Conservation (phyloP, 2,113 vertebrate genomes). For the Corydoras sp. region DNA sequence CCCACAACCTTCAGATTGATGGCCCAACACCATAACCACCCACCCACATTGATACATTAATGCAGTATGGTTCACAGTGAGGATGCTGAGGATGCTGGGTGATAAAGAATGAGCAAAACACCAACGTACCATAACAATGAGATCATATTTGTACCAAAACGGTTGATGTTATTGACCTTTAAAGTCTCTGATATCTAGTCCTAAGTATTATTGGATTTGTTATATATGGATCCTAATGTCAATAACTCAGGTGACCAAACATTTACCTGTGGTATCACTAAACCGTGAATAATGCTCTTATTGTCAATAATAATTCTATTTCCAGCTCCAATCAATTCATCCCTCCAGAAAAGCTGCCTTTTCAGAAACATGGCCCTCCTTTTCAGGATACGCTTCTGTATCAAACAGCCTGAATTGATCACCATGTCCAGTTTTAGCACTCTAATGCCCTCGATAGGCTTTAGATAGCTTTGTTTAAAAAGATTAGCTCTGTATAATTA, state of each 20-base stretch:
- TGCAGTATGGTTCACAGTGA: too few species aligned
- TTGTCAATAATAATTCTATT: conserved; percentile 9
- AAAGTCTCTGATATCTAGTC: too few species aligned
- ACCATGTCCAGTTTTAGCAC: neutral
- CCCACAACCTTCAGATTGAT: too few species aligned
- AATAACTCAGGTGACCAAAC: neutral
- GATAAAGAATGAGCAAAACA: too few species aligned
- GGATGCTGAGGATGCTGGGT: too few species aligned
- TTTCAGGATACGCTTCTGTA: neutral
- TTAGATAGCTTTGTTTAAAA: neutral
- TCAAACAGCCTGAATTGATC: neutral
- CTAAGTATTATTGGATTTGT: too few species aligned
- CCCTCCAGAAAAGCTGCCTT: conserved; percentile 20
- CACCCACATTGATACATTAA: too few species aligned
- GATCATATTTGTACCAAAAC: too few species aligned
- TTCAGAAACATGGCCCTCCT: neutral
- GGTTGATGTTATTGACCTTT: too few species aligned
- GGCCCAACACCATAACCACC: too few species aligned
- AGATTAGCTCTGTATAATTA: neutral
- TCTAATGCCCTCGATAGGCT: neutral
- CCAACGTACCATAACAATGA: too few species aligned
- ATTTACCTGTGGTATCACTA: neutral
- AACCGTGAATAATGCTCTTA: neutral
- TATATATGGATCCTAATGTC: neutral
- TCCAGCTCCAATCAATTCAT: conserved; percentile 1